Percentiles rank a stretch among this genome's conserved stretches.
These are phyloP conservation scores for Ceratoteleas bidentatus DNA, from an alignment of 1,140 invertebrate species.

Conservation along the genomic window DNA sequence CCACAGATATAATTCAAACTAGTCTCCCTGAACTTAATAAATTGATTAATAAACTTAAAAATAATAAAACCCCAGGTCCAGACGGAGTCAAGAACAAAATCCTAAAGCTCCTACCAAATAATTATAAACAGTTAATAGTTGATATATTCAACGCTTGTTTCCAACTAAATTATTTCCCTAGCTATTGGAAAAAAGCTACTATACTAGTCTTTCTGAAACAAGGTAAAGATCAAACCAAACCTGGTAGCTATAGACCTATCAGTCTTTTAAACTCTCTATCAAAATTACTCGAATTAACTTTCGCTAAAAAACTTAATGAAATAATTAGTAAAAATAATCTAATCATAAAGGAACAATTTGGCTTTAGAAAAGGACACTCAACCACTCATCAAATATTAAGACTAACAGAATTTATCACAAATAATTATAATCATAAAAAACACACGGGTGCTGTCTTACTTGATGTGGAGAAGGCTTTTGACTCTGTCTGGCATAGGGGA, in stretches of 20 bases:
- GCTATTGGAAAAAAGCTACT: slow-evolving; percentile 2
- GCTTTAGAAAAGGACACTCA: background rate
- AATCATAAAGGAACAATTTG: slow-evolving; percentile 1
- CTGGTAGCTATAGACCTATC: slow-evolving; percentile 5
- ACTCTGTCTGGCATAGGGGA: slow-evolving; percentile 4
- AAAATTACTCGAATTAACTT: background rate
- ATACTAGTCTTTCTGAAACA: slow-evolving; percentile 9
- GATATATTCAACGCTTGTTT: slow-evolving; percentile 8
- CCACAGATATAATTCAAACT: too few relatives aligned
- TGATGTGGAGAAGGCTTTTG: slow-evolving; percentile 21
- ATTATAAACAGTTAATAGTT: too few relatives aligned
- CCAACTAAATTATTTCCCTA: slow-evolving; percentile 4
- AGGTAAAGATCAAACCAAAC: slow-evolving; percentile 2
- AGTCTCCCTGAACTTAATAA: too few relatives aligned
- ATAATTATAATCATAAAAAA: slow-evolving; percentile 15
- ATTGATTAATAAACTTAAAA: too few relatives aligned
- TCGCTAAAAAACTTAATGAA: background rate
- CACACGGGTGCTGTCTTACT: slow-evolving; percentile 14
- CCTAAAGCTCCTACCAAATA: too few relatives aligned
- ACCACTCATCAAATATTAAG: slow-evolving; percentile 1
- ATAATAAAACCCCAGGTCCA: too few relatives aligned
- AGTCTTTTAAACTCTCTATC: background rate
- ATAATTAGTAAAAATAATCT: background rate
- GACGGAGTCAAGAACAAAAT: too few relatives aligned
- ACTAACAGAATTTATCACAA: background rate